Percentiles rank a stretch among this genome's conserved stretches.
Conservation (phyloP, 2,113 vertebrate genomes). For the Microtus ochrogaster region DNA sequence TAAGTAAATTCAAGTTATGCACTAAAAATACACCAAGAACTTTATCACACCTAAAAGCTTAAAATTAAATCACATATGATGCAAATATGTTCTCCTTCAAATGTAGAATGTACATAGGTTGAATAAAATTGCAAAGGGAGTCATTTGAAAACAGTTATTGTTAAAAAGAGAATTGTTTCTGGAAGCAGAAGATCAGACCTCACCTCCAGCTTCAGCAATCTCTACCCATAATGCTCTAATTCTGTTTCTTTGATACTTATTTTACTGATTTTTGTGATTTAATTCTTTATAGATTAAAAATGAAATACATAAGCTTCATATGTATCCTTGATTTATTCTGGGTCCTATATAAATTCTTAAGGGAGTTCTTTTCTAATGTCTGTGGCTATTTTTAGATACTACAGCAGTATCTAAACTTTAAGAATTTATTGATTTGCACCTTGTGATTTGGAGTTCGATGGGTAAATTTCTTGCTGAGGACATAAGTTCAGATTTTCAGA, state of each 20-base stretch:
- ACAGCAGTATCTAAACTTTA: not conserved
- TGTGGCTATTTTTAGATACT: conserved; percentile 40
- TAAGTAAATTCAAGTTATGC: not conserved
- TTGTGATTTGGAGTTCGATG: not conserved
- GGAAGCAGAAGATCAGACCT: not conserved
- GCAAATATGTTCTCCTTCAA: not conserved
- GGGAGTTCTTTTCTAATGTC: not conserved
- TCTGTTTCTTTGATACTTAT: not conserved
- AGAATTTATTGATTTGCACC: not conserved
- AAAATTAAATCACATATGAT: not conserved
- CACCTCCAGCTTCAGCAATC: not conserved
- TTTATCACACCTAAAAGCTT: not conserved
- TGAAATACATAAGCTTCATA: not conserved
- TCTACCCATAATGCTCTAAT: not conserved
- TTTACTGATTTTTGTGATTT: not conserved
- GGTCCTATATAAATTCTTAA: not conserved
- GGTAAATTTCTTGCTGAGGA: not conserved
- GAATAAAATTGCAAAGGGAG: not conserved
- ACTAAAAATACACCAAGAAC: not conserved
- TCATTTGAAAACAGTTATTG: not conserved
- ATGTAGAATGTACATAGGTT: not conserved
- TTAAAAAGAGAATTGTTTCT: not conserved
- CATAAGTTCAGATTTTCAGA: not conserved
- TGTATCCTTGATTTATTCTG: not conserved
- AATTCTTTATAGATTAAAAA: conserved; percentile 16